Evolutionary conservation across 2,113 vertebrate genomes (phyloP), one percentile per base, ranked within the genome.

Genomic region (Actinemys pallida): DNA sequence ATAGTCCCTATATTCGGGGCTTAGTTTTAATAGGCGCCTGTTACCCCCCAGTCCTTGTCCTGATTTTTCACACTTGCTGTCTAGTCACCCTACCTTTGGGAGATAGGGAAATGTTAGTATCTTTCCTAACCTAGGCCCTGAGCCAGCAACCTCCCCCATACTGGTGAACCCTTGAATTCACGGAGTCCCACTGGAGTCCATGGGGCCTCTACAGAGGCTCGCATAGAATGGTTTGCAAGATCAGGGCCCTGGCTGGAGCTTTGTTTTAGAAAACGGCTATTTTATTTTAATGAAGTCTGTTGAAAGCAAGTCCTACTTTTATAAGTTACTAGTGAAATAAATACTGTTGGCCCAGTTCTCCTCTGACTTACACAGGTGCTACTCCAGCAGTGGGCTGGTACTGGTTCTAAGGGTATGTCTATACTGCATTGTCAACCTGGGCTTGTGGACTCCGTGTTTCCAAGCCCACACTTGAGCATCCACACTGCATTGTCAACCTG

Each of bases 61-160:
- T 2, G 8, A 54, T 54, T 54, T 54, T 54, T 54, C 53, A 54
- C 53, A 22, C 20, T 54, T 54, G 20, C 53, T 54, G 22, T 54
- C 8, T 22, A 20, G 20, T 54, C 53, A 54, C 53, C 53, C 53
- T 54, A 54, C 69, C 42, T 56, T 10, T 83, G 31, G 35, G 53
- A 65, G 4, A 2, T 0, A 0, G 29, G 4, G 13, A 81, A 92
- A 65, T 50, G n/a, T 1, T 20, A 42, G 62, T 31, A 87, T 47
- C 16, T 8, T 42, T 93, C 52, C 16, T 29, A 75, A 39, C 69
- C 69, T 75, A 75, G 29, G 13, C 29, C 29, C 29, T 13, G 1
- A 62, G 13, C 12, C 59, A 65, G 69, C 39, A 42, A 76, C 22
- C 11, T 25, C 22, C 10, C 9, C 39, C 3, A 10, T 42, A 5